A percentile compares a stretch with the other conserved stretches of the same genome.
Evolutionary conservation across 2,797 vertebrate species (phyloP).

Genomic region (Falco rusticolus): DNA sequence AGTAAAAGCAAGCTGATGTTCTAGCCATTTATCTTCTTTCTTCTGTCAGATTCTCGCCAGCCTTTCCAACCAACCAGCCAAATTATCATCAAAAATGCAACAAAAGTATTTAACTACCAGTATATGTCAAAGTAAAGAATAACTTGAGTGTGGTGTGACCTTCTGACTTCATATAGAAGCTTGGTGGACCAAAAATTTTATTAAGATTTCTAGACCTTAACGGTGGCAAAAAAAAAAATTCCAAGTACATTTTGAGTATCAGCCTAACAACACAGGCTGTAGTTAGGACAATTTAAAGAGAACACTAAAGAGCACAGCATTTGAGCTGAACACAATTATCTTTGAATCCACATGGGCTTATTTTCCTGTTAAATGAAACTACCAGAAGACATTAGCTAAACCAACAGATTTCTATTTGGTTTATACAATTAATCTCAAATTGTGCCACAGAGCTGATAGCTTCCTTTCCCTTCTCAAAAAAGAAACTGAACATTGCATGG

Average conservation of each 20-base stretch:
- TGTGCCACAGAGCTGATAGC: neutral
- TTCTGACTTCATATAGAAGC: neutral
- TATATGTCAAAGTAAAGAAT: neutral
- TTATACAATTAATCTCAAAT: neutral
- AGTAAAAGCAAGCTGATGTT: neutral
- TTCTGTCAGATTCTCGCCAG: neutral
- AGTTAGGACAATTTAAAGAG: neutral
- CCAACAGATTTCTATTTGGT: neutral
- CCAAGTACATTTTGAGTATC: neutral
- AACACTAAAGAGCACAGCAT: neutral
- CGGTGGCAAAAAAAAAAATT: neutral
- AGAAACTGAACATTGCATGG: no score
- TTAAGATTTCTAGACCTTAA: neutral
- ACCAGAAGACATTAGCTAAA: neutral
- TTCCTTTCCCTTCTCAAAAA: neutral
- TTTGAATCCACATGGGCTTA: neutral
- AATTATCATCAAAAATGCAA: neutral
- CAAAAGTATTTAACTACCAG: neutral
- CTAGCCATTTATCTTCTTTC: neutral
- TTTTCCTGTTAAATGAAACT: neutral
- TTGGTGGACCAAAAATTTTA: neutral
- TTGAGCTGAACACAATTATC: neutral
- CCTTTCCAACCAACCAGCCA: neutral
- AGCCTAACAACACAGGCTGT: neutral
- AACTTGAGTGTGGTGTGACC: neutral